Percentiles rank a stretch among this genome's conserved stretches.
phyloP scores from a whole-genome alignment of 2,113 vertebrate genomes.

The Ondatra zibethicus region DNA sequence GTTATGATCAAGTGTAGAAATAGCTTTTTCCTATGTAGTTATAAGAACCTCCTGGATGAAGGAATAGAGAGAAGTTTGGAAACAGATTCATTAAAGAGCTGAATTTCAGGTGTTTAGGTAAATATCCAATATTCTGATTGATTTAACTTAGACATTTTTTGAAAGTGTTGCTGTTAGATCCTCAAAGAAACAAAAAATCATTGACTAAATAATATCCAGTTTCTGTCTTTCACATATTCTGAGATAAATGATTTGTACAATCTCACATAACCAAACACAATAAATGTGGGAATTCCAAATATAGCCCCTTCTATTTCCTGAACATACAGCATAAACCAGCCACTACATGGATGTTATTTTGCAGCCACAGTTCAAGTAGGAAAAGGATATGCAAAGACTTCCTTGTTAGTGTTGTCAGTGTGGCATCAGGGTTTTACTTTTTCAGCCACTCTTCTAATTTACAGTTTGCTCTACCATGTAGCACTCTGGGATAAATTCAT shows the following conservation, averaged over 20 bases:
- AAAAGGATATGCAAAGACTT: neutral
- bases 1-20: neutral
- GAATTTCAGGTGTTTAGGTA: conserved; percentile 25
- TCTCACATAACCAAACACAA: conserved; percentile 52
- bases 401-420: conserved; percentile 32
- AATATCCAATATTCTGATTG: neutral
- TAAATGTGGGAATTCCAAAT: conserved; percentile 22
- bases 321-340: neutral
- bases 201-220: neutral
- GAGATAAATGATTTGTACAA: conserved; percentile 5
- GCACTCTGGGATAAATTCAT: neutral
- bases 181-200: conserved; percentile 5
- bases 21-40: conserved; percentile 30
- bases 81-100: neutral
- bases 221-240: neutral
- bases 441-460: neutral
- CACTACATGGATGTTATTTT: conserved; percentile 8
- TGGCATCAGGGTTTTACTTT: conserved; percentile 30
- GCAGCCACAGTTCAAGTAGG: conserved; percentile 6
- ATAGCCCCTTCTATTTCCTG: conserved; percentile 10
- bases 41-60: conserved; percentile 5
- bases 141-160: conserved; percentile 5
- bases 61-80: neutral
- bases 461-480: conserved; percentile 22
- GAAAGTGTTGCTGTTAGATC: neutral